Evolutionary conservation across 2,888 invertebrate species (phyloP).

Genomic region (Dryadula phaetusa): DNA sequence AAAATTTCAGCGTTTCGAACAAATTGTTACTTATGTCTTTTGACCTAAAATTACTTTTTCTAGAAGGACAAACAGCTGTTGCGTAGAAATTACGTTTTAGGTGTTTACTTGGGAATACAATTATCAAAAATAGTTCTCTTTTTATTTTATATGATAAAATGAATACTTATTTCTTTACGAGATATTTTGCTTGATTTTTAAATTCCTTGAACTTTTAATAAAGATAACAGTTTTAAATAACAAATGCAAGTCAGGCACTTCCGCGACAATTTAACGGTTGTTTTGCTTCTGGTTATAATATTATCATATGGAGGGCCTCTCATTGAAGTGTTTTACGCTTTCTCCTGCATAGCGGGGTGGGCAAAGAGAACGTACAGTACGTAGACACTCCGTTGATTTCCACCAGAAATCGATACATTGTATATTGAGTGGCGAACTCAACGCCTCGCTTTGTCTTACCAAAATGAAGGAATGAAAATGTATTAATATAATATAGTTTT

Average conservation of each 20-base stretch:
- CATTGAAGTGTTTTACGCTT: neutral
- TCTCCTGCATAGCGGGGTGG: too few species aligned
- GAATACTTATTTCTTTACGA: too few species aligned
- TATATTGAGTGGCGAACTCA: too few species aligned
- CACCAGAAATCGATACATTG: too few species aligned
- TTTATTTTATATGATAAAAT: too few species aligned
- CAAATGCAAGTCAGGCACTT: slow-evolving; percentile 76
- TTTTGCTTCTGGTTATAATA: slow-evolving; percentile 51
- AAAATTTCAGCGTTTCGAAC: slow-evolving; percentile 46
- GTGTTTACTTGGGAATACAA: neutral
- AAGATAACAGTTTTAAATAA: slow-evolving; percentile 47
- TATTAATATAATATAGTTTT: too few species aligned
- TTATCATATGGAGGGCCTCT: slow-evolving; percentile 19
- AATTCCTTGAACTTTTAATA: neutral
- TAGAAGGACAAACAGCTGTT: slow-evolving; percentile 11
- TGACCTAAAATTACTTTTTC: slow-evolving; percentile 39
- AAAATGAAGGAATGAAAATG: too few species aligned
- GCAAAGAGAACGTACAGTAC: too few species aligned
- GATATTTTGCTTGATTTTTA: neutral
- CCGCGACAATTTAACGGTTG: slow-evolving; percentile 72
- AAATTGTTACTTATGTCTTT: slow-evolving; percentile 45
- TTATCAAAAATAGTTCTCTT: too few species aligned
- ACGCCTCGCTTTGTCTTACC: too few species aligned
- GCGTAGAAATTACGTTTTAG: slow-evolving; percentile 20
- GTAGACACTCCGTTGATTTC: too few species aligned